These are phyloP conservation scores for Apis cerana DNA, from an alignment of 1,140 invertebrate genomes.

Conservation along the genomic window DNA sequence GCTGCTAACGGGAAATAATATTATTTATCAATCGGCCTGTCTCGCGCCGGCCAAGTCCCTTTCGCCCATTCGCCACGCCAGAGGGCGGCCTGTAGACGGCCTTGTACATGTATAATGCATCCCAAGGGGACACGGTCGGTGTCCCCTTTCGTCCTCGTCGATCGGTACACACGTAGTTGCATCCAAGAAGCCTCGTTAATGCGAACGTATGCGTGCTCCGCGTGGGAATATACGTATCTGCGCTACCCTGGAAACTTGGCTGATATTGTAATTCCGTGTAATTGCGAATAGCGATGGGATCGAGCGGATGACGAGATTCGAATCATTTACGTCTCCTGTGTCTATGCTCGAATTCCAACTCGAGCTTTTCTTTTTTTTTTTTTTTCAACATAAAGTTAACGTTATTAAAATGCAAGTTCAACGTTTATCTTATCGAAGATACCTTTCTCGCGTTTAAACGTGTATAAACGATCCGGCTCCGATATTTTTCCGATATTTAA, in stretches of 20 bases:
- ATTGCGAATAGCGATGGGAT: neutral
- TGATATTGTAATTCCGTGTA: neutral
- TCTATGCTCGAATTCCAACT: neutral
- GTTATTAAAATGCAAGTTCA: too few species aligned
- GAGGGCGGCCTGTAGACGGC: neutral
- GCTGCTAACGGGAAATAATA: conserved; percentile 47
- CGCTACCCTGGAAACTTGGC: neutral
- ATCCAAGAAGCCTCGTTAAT: conserved; percentile 39
- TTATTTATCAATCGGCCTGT: conserved; percentile 60
- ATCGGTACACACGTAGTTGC: conserved; percentile 34
- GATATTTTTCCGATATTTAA: neutral
- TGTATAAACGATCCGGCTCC: neutral
- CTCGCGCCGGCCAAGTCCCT: conserved; percentile 7
- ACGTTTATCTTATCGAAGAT: too few species aligned
- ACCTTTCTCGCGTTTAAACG: too few species aligned
- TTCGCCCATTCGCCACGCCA: neutral
- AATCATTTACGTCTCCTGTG: neutral
- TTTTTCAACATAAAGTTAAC: too few species aligned
- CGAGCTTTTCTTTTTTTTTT: too few species aligned
- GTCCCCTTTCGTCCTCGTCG: conserved; percentile 8
- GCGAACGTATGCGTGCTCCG: neutral
- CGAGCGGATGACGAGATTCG: neutral
- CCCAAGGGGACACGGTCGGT: conserved; percentile 27
- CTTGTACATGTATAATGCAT: conserved; percentile 51
- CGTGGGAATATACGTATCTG: neutral